Conservation (phyloP, 2,797 vertebrate species). For the Melopsittacus undulatus region DNA sequence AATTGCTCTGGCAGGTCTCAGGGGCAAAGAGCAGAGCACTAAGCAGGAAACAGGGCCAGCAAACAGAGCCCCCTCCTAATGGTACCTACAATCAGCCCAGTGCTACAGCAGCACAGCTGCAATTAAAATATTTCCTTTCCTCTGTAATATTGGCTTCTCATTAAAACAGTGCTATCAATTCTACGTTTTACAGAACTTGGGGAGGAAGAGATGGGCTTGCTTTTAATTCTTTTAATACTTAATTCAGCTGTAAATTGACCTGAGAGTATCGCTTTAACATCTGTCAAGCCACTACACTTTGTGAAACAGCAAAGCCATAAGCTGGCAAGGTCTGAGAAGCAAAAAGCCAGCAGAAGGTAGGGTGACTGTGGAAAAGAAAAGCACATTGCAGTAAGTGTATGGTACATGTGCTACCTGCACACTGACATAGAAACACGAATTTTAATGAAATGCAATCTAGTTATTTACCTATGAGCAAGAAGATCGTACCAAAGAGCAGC, state of each 20-base stretch:
- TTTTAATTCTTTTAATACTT: slow-evolving; percentile 10
- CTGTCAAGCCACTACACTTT: rapidly evolving
- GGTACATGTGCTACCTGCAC: neutral
- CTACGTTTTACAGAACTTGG: neutral
- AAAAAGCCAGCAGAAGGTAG: neutral
- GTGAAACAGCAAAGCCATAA: neutral
- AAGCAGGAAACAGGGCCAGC: neutral
- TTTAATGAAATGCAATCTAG: neutral
- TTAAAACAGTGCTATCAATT: neutral
- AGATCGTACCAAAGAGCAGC: neutral
- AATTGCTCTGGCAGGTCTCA: neutral
- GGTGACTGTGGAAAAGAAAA: neutral
- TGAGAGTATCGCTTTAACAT: neutral
- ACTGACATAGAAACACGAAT: neutral
- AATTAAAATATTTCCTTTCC: neutral
- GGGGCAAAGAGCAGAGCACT: neutral
- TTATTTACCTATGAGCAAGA: neutral
- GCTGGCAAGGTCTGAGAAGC: neutral
- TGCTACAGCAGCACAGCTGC: neutral
- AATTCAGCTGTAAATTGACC: neutral
- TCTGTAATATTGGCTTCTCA: neutral
- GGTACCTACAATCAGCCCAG: neutral
- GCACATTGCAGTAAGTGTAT: neutral
- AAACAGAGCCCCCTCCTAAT: neutral
- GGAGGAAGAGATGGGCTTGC: neutral